Evolutionary conservation across 2,113 vertebrate species (phyloP).

Genomic region (Pongo pygmaeus): DNA sequence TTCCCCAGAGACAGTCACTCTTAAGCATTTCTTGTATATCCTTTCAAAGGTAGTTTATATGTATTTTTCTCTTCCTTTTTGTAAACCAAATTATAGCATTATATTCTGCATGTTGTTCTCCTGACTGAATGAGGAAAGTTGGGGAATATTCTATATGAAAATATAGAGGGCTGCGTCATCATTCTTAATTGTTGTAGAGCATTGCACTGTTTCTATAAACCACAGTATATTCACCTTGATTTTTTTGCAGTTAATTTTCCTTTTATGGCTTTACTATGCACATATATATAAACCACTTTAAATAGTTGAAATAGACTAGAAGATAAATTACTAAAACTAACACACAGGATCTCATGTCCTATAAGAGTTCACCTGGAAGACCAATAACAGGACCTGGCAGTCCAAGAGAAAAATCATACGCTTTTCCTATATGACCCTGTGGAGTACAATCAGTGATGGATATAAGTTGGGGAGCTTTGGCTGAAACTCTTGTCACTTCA

Average conservation of each 20-base stretch:
- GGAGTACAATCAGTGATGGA: neutral
- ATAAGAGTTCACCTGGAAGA: neutral
- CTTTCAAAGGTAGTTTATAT: neutral
- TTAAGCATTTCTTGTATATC: neutral
- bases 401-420: neutral
- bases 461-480: neutral
- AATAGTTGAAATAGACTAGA: neutral
- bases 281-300: neutral
- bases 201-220: neutral
- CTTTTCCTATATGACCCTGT: neutral
- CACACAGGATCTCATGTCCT: neutral
- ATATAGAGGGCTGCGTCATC: neutral
- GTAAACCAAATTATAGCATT: neutral
- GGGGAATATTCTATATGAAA: neutral
- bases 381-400: neutral
- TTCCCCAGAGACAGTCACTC: neutral
- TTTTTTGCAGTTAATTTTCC: constrained; percentile 1
- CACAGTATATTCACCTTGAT: neutral
- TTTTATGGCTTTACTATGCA: neutral
- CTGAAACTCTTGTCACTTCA: constrained; percentile 15
- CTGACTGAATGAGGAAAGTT: neutral
- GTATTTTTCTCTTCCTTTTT: neutral
- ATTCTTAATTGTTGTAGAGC: neutral
- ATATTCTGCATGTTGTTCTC: neutral
- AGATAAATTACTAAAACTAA: neutral